Percentiles rank a stretch among this genome's conserved stretches.
Conservation (phyloP, 2,888 invertebrate species). For the Brachypalpus laphriformis region DNA sequence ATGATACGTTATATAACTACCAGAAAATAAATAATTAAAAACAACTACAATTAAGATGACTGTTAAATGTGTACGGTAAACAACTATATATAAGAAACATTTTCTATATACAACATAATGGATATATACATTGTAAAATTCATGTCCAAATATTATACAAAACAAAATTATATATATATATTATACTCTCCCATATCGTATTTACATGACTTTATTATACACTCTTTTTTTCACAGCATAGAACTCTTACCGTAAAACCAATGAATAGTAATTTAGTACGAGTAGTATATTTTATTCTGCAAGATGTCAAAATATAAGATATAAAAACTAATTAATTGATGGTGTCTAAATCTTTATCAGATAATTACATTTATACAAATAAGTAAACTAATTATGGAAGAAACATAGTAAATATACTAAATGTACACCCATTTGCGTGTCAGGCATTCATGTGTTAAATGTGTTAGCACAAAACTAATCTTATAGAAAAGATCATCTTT, state of each 20-base stretch:
- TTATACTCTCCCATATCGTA: slow-evolving; percentile 55
- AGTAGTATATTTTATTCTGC: slow-evolving; percentile 42
- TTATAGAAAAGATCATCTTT: slow-evolving; percentile 41
- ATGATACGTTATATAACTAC: slow-evolving; percentile 51
- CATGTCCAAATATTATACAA: slow-evolving; percentile 63
- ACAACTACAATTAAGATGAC: slow-evolving; percentile 51
- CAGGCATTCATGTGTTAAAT: slow-evolving; percentile 61
- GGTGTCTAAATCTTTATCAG: slow-evolving; percentile 54
- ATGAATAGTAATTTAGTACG: slow-evolving; percentile 43
- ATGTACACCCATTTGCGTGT: slow-evolving; percentile 61
- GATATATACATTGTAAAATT: slow-evolving; percentile 47
- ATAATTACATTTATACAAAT: slow-evolving; percentile 48
- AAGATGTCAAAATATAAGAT: slow-evolving; percentile 43
- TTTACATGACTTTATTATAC: slow-evolving; percentile 61
- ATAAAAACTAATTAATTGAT: slow-evolving; percentile 44
- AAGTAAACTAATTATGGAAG: slow-evolving; percentile 22
- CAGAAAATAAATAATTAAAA: slow-evolving; percentile 21
- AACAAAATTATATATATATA: slow-evolving; percentile 17
- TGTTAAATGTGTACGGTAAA: slow-evolving; percentile 68
- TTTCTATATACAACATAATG: slow-evolving; percentile 67
- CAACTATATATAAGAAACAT: slow-evolving; percentile 61
- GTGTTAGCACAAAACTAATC: slow-evolving; percentile 68
- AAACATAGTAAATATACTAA: slow-evolving; percentile 39
- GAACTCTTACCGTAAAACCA: slow-evolving; percentile 39
- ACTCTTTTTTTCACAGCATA: slow-evolving; percentile 58